Evolutionary conservation across 2,113 vertebrate genomes (phyloP).

Genomic region (Hipposideros armiger): DNA sequence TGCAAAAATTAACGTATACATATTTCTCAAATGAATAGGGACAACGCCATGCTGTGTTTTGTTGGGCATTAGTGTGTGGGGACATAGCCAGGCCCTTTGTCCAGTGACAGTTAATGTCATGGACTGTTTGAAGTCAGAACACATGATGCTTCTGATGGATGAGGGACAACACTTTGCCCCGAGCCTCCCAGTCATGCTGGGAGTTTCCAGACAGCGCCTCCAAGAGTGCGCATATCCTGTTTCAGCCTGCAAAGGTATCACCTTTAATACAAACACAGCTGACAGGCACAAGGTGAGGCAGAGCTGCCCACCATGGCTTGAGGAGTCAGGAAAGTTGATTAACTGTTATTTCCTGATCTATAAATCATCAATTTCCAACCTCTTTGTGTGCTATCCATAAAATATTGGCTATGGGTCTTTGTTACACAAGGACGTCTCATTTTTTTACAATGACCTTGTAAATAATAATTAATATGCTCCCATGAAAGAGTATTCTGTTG

Average conservation of each 20-base stretch:
- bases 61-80: not conserved
- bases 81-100: conserved; percentile 55
- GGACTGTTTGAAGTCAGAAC: conserved; percentile 58
- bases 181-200: conserved; percentile 34
- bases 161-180: conserved; percentile 25
- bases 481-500: conserved; percentile 83
- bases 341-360: conserved; percentile 89
- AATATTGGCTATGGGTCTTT: conserved; percentile 86
- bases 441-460: conserved; percentile 85
- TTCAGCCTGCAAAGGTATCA: conserved; percentile 78
- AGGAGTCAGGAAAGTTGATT: conserved; percentile 83
- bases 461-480: conserved; percentile 86
- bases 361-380: conserved; percentile 87
- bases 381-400: conserved; percentile 83
- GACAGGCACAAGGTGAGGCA: conserved; percentile 80
- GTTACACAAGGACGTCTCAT: conserved; percentile 85
- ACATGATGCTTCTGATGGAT: conserved; percentile 63
- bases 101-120: conserved; percentile 66
- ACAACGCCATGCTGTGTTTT: not conserved
- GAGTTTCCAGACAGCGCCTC: conserved; percentile 79
- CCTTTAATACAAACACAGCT: conserved; percentile 82
- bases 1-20: not conserved
- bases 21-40: not conserved
- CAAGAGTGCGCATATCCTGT: conserved; percentile 76
- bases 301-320: conserved; percentile 71